Conservation (phyloP, 1,140 invertebrate genomes). For the Pseudoatta argentina region DNA sequence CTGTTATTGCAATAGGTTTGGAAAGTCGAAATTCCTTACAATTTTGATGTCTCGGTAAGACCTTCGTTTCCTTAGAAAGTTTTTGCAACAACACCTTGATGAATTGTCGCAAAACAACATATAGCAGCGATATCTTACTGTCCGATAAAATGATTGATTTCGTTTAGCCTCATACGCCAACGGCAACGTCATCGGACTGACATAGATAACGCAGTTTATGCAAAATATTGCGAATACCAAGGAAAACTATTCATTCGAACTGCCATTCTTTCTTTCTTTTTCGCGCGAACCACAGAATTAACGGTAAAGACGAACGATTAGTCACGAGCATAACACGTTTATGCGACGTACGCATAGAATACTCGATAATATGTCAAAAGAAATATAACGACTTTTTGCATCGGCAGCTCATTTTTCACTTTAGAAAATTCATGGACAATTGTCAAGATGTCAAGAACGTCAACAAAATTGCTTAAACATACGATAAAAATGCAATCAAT, state of each 20-base stretch:
- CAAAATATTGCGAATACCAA: slow-evolving; percentile 63
- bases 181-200: slow-evolving; percentile 29
- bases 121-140: slow-evolving; percentile 50
- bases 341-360: slow-evolving; percentile 56
- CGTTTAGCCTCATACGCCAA: slow-evolving; percentile 17
- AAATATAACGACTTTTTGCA: slow-evolving; percentile 51
- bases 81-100: slow-evolving; percentile 43
- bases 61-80: slow-evolving; percentile 23
- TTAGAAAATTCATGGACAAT: slow-evolving; percentile 47
- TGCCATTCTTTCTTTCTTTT: slow-evolving; percentile 50
- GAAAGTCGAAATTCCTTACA: background rate
- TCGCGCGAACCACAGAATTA: slow-evolving; percentile 18
- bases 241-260: slow-evolving; percentile 60
- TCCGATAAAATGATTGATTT: slow-evolving; percentile 69
- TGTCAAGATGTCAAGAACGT: slow-evolving; percentile 24
- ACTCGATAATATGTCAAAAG: slow-evolving; percentile 51
- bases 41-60: background rate
- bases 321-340: slow-evolving; percentile 67
- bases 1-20: background rate
- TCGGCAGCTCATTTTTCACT: slow-evolving; percentile 51
- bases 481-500: slow-evolving; percentile 40
- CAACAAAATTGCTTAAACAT: slow-evolving; percentile 40
- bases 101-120: slow-evolving; percentile 54
- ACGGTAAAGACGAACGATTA: slow-evolving; percentile 68
- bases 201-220: slow-evolving; percentile 67